These are phyloP conservation scores for Pelodytes ibericus DNA, from an alignment of 2,797 vertebrate species.

Conservation along the genomic window DNA sequence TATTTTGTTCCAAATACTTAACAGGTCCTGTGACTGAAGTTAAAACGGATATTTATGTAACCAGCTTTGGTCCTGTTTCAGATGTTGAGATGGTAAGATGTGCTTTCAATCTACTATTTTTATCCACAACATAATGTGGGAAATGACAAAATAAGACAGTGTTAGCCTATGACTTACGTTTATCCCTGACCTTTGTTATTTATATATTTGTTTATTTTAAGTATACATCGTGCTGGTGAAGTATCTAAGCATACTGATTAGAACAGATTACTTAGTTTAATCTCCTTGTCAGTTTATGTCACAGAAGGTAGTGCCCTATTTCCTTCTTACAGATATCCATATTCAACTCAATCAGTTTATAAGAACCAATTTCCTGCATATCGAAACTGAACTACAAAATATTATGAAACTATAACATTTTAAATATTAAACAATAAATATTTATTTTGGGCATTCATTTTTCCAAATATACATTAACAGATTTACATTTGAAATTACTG, in stretches of 20 bases:
- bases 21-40: conserved; percentile 97
- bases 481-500: too few relatives aligned
- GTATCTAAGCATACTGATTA: conserved; percentile 45
- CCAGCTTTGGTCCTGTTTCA: conserved; percentile 98
- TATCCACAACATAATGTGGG: not conserved
- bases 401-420: too few relatives aligned
- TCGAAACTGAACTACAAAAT: too few relatives aligned
- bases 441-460: too few relatives aligned
- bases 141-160: not conserved
- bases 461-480: too few relatives aligned
- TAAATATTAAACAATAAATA: too few relatives aligned
- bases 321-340: not conserved
- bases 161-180: not conserved
- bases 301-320: conserved; percentile 25
- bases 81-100: conserved; percentile 97
- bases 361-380: too few relatives aligned
- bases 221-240: not conserved
- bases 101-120: not conserved
- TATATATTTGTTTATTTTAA: not conserved
- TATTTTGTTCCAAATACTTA: conserved; percentile 49
- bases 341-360: too few relatives aligned
- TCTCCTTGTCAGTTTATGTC: conserved; percentile 33
- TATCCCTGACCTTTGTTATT: conserved; percentile 7
- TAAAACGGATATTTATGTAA: conserved; percentile 99
- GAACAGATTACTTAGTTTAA: conserved; percentile 48